Base-by-base conservation (phyloP, 2,797 vertebrate species). In the Danio albolineatus region DNA sequence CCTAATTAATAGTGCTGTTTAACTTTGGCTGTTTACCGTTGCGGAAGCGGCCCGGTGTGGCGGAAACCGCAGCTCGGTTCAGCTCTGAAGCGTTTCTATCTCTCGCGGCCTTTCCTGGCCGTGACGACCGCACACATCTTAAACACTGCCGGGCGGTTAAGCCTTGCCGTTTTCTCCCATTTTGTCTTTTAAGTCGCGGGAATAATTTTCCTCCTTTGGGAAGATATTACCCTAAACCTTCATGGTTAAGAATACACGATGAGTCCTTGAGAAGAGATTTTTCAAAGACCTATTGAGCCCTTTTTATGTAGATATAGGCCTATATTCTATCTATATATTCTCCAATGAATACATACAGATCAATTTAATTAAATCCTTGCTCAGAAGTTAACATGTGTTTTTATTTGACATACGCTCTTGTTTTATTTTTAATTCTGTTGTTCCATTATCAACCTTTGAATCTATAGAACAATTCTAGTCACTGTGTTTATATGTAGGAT, bases 1-100 rank as follows among this genome's bases (percentile, higher is more conserved):
- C 90, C 93, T 94, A 95, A 95, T 95, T 95, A 94, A 95, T 94
- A 93, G 93, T 89, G 89, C 89, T 95, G 94, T 95, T 95, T 95
- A 93, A 94, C 93, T 93, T 94, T 87, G 89, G 85, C 84, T 89
- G 83, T 92, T 84, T 88, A 82, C 84, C 54, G 80, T 78, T 94
- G 93, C 94, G 92, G 93, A 91, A 91, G 92, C 93, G 85, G 89
- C 89, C 93, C 92, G 90, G 91, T 73, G 82, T 92, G 89, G 89
- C 86, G 88, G 87, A 90, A 90, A 92, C 90, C 89, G 90, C 91
- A 85, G 89, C 49, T 71, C n/a, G 43, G 69, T 38, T 59, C 66
- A 90, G 91, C 90, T 91, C 89, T 90, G 85, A 89, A 89, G 88
- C 90, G 89, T 90, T 90, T 91, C 90, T 92, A 92, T 93, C 91